Percentiles rank a stretch among this genome's conserved stretches.
Conservation (phyloP, 2,888 invertebrate genomes). For the Caenorhabditis sp. region DNA sequence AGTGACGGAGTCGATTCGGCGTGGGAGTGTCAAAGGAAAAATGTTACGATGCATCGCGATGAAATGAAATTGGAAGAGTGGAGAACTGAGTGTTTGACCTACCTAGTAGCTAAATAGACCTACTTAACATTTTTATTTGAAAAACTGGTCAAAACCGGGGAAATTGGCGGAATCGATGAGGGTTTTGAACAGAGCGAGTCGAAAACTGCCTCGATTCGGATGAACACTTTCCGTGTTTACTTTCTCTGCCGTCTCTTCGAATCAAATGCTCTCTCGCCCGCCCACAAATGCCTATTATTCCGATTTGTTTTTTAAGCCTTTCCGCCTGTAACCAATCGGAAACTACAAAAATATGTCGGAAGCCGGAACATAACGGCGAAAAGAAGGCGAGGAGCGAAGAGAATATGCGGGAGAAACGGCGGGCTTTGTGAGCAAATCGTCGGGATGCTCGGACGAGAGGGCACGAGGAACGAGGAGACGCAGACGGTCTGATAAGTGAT, state of each 20-base stretch:
- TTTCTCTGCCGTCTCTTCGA: slow-evolving; percentile 4
- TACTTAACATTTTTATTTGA: not conserved
- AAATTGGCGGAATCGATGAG: slow-evolving; percentile 23
- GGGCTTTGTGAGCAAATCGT: slow-evolving; percentile 42
- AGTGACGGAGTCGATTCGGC: too few species aligned
- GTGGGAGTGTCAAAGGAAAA: too few species aligned
- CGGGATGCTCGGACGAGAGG: slow-evolving; percentile 37
- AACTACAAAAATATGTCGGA: slow-evolving; percentile 8
- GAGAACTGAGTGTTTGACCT: not conserved
- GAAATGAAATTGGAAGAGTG: not conserved
- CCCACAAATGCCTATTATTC: slow-evolving; percentile 10
- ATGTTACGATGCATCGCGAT: not conserved
- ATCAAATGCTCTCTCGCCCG: slow-evolving; percentile 3
- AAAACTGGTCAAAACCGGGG: slow-evolving; percentile 17
- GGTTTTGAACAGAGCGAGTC: slow-evolving; percentile 5
- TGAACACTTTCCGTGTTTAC: slow-evolving; percentile 47
- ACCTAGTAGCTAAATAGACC: too few species aligned
- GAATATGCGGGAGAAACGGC: slow-evolving; percentile 20
- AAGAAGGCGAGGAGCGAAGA: slow-evolving; percentile 6
- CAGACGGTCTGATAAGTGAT: slow-evolving; percentile 45
- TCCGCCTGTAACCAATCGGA: slow-evolving; percentile 9
- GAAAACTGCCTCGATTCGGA: slow-evolving; percentile 24
- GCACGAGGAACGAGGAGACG: not conserved
- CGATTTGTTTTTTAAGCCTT: slow-evolving; percentile 7
- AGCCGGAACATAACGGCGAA: slow-evolving; percentile 8